Evolutionary conservation across 53 echinoderm and acorn worm genomes (phyloP).

Genomic region (Patiria pectinifera): DNA sequence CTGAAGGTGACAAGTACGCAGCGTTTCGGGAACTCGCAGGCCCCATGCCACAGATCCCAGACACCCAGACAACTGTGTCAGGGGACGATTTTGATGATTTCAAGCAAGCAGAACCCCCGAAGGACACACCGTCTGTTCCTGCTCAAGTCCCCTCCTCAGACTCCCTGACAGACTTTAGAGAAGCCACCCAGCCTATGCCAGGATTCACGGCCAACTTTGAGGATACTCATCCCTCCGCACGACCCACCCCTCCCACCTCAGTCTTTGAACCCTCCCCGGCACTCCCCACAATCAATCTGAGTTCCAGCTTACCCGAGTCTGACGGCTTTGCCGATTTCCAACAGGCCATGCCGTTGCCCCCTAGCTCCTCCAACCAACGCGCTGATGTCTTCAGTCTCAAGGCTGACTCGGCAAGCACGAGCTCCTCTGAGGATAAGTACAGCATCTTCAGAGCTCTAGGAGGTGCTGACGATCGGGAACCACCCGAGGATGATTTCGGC

Average conservation of each 20-base stretch:
- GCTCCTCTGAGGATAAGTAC: conserved; percentile 63
- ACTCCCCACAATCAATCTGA: conserved; percentile 46
- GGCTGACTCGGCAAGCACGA: conserved; percentile 49
- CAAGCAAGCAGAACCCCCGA: conserved; percentile 63
- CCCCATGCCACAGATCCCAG: background rate
- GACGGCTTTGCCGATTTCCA: conserved; percentile 75
- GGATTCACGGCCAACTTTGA: conserved; percentile 45
- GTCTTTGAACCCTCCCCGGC: conserved; percentile 29
- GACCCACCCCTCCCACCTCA: conserved; percentile 4
- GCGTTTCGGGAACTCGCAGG: conserved; percentile 63
- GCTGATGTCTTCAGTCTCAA: conserved; percentile 18
- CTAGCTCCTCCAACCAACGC: conserved; percentile 9
- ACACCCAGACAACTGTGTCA: background rate
- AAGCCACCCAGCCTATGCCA: conserved; percentile 25
- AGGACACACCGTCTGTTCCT: background rate
- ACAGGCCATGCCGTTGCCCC: conserved; percentile 30
- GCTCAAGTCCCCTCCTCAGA: conserved; percentile 6
- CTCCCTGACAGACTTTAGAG: conserved; percentile 21
- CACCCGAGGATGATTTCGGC: conserved; percentile 69
- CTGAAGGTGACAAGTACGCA: conserved; percentile 80
- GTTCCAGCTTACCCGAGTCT: conserved; percentile 43
- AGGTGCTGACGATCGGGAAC: conserved; percentile 33
- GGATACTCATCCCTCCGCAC: conserved; percentile 63
- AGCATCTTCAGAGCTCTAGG: conserved; percentile 63
- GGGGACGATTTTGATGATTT: conserved; percentile 93